Conservation (phyloP, 2,888 invertebrate genomes). For the Sphaerolaimus hirsutus region DNA sequence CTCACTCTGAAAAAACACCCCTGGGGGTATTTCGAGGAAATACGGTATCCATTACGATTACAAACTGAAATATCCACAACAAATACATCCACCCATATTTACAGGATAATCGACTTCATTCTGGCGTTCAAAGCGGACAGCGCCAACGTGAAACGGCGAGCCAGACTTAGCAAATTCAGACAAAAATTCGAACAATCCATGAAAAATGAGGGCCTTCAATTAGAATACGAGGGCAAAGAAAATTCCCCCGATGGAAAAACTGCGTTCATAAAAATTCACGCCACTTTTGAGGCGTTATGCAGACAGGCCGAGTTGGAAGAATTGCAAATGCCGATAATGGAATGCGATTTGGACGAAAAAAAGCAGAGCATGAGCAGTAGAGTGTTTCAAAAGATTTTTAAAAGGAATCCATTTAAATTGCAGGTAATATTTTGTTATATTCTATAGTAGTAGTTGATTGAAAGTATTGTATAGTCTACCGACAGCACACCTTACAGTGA, state of each 20-base stretch:
- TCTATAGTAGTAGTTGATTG: too few species aligned
- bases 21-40: too few species aligned
- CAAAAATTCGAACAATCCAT: conserved; percentile 4
- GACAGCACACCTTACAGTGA: too few species aligned
- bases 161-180: conserved; percentile 1
- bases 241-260: conserved; percentile 3
- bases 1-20: too few species aligned
- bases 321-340: conserved; percentile 4
- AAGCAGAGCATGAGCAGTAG: background rate
- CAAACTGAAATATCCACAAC: too few species aligned
- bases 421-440: too few species aligned
- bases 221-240: conserved; percentile 6
- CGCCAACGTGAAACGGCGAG: background rate
- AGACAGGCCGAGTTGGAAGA: conserved; percentile 4
- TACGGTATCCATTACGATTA: too few species aligned
- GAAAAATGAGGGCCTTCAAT: conserved; percentile 2
- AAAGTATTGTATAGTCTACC: background rate
- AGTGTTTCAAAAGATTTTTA: background rate
- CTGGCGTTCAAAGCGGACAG: too few species aligned
- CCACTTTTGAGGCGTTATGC: conserved; percentile 1
- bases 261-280: conserved; percentile 3
- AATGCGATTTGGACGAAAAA: background rate
- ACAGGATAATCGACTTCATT: too few species aligned
- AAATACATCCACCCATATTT: too few species aligned
- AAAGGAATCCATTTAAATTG: background rate